Conservation (phyloP, 1,140 invertebrate species). For the Latrodectus geometricus region DNA sequence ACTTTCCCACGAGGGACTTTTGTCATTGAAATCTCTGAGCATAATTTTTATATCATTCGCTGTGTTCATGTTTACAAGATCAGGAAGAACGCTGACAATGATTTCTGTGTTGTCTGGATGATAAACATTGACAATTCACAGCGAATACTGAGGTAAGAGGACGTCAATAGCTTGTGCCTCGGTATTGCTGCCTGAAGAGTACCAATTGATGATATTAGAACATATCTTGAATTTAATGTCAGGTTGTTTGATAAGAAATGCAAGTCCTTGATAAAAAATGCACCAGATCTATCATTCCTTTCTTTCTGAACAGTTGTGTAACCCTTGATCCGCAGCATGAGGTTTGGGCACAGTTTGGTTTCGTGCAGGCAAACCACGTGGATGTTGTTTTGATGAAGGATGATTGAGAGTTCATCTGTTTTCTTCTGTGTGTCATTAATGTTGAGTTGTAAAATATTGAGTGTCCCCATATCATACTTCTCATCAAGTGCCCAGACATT, state of each 20-base stretch:
- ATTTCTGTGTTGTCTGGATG: slow-evolving; percentile 5
- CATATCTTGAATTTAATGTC: neutral
- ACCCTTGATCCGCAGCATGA: neutral
- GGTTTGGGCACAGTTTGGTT: neutral
- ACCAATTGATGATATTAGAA: neutral
- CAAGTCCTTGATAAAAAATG: no score
- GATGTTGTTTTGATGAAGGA: slow-evolving; percentile 5
- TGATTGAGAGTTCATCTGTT: neutral
- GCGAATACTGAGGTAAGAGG: neutral
- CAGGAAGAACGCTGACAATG: neutral
- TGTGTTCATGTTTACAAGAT: neutral
- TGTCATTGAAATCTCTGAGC: slow-evolving; percentile 28
- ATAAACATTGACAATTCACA: slow-evolving; percentile 6
- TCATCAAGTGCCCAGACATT: slow-evolving; percentile 10
- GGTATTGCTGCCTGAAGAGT: neutral
- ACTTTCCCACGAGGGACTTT: slow-evolving; percentile 6
- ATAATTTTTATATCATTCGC: slow-evolving; percentile 8
- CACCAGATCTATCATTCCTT: neutral
- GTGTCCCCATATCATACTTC: slow-evolving; percentile 28
- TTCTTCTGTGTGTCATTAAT: slow-evolving; percentile 28
- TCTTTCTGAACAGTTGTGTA: neutral
- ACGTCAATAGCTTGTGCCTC: slow-evolving; percentile 30
- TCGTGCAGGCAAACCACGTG: slow-evolving; percentile 5
- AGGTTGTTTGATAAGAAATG: neutral
- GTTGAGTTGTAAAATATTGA: slow-evolving; percentile 27